Conservation (phyloP, 92 coral and sea anemone genomes). For the Paramuricea clavata region DNA sequence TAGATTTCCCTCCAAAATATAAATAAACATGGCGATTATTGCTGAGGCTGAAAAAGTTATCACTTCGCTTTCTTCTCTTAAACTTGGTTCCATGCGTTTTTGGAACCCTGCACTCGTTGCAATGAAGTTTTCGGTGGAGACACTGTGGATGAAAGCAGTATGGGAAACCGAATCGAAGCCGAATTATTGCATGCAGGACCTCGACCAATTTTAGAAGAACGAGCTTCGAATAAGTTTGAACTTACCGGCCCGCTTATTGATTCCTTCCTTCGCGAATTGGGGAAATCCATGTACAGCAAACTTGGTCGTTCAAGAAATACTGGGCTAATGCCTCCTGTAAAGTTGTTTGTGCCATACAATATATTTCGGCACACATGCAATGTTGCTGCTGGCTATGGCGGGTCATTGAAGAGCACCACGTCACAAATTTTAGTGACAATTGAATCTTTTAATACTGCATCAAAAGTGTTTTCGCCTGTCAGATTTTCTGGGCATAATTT, state of each 20-base stretch:
- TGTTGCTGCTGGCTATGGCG: slow-evolving; percentile 47
- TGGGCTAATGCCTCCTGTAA: slow-evolving; percentile 54
- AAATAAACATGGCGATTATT: not conserved
- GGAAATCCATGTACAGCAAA: slow-evolving; percentile 14
- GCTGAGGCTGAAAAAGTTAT: not conserved
- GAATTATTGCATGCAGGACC: slow-evolving; percentile 54
- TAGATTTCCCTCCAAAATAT: not conserved
- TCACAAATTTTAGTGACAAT: slow-evolving; percentile 31
- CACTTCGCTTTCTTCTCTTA: not conserved
- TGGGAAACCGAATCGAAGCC: slow-evolving; percentile 47
- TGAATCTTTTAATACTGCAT: slow-evolving; percentile 12
- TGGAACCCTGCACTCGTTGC: slow-evolving; percentile 56
- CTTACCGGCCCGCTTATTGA: slow-evolving; percentile 63
- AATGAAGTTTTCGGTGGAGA: slow-evolving; percentile 52
- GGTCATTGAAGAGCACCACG: not conserved
- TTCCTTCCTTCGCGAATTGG: slow-evolving; percentile 56
- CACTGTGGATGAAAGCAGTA: slow-evolving; percentile 40
- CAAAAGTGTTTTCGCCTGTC: slow-evolving; percentile 56
- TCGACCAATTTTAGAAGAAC: slow-evolving; percentile 57
- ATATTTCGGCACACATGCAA: slow-evolving; percentile 33
- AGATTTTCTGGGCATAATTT: slow-evolving; percentile 52
- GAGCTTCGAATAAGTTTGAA: slow-evolving; percentile 62
- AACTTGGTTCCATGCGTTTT: slow-evolving; percentile 19
- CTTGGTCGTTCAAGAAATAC: slow-evolving; percentile 67
- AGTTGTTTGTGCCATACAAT: slow-evolving; percentile 48